Evolutionary conservation across 2,888 invertebrate genomes (phyloP), one percentile per base, ranked within the genome.

Genomic region (Doris montereyensis): DNA sequence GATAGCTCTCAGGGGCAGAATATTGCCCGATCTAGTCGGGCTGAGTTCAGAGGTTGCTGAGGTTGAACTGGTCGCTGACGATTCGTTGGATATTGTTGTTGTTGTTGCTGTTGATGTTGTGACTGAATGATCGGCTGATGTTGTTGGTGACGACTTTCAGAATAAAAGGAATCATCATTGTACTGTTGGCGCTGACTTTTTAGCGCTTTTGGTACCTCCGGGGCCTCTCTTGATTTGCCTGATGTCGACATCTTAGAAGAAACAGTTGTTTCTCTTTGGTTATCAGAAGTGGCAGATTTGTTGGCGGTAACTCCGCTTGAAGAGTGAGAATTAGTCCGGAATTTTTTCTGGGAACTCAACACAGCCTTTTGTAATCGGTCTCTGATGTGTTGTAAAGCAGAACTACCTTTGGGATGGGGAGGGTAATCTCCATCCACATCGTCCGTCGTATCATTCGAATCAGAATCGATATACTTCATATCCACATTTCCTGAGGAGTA

Each of bases 351-450:
- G 28, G 67, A 74, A 34, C 52, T 74, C 3, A 78, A 5, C 5
- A 52, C 73, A 78, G 58, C 24, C 17, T 26, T 62, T 35, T 67
- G 57, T 10, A 73, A 57, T 67, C 67, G 71, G 8, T 74, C 73
- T 10, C 52, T 17, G 24, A 73, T 65, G 32, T 78, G 65, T 65
- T 24, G 35, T 21, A 57, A 35, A 32, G 67, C 52, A 21, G 78
- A 52, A 0, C 58, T 28, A 10, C 35, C 72, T 28, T n/a, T 65
- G 5, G 30, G 62, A n/a, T 24, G 28, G 17, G 8, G 5, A 10
- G 8, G 8, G 52, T 41, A 41, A 5, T 41, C 52, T 17, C 52
- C 52, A 41, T 41, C 52, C 5, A 41, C 52, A 10, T 41, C 52
- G 17, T 41, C 52, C 5, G 17, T 10, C 5, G 8, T 8, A 10